These are phyloP conservation scores for Sebastes fasciatus DNA, from an alignment of 2,113 vertebrate genomes.

Conservation along the genomic window DNA sequence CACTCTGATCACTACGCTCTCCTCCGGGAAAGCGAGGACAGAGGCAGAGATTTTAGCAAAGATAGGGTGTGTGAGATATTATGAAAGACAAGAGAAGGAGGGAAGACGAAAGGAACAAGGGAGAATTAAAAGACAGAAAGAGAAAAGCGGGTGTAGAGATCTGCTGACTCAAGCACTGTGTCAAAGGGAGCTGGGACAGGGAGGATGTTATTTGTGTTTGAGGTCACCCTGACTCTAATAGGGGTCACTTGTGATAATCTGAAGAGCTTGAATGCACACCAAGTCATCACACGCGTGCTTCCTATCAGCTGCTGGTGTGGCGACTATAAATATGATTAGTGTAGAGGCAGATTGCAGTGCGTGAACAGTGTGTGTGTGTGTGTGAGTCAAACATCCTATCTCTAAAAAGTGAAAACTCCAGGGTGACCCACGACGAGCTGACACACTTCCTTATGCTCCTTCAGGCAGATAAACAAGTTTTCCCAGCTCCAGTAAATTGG, in stretches of 20 bases:
- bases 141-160: constrained; percentile 8
- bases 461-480: constrained; percentile 57
- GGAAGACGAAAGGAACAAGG: neutral
- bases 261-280: constrained; percentile 40
- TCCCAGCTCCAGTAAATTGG: constrained; percentile 52
- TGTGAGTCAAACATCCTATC: constrained; percentile 17
- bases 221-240: constrained; percentile 60
- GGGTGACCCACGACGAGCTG: constrained; percentile 17
- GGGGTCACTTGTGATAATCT: constrained; percentile 66
- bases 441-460: constrained; percentile 23
- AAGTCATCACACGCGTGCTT: constrained; percentile 24
- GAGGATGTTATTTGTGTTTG: constrained; percentile 44
- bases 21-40: constrained; percentile 6
- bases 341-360: neutral
- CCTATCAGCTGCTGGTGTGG: constrained; percentile 44
- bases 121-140: neutral
- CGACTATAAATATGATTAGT: constrained; percentile 50
- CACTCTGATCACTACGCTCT: constrained; percentile 18
- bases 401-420: constrained; percentile 27
- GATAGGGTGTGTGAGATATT: neutral
- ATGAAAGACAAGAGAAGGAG: neutral
- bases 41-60: constrained; percentile 26
- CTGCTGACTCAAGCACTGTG: constrained; percentile 64
- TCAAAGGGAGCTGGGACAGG: constrained; percentile 24
- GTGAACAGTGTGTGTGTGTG: constrained; percentile 3